Evolutionary conservation across 64 coral and sea anemone species (phyloP).

Genomic region (Porites australiensis): DNA sequence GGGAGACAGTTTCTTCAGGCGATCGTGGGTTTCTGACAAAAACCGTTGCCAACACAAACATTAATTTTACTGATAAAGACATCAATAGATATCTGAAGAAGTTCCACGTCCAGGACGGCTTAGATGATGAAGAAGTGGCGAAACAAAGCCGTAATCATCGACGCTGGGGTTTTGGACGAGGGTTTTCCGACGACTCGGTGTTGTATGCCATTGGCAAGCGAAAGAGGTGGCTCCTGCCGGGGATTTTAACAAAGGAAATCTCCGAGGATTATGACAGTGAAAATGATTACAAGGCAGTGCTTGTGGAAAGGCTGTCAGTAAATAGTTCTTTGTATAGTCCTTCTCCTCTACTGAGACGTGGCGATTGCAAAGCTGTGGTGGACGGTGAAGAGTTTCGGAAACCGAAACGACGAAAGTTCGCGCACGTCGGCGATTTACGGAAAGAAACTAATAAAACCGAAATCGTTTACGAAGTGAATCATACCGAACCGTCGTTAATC

Average conservation of each 20-base stretch:
- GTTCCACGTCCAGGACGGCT: constrained; percentile 38
- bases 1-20: background rate
- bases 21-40: constrained; percentile 45
- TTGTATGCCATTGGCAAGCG: constrained; percentile 65
- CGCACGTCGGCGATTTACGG: constrained; percentile 61
- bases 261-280: background rate
- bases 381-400: constrained; percentile 31
- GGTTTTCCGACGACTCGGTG: background rate
- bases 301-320: constrained; percentile 55
- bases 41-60: constrained; percentile 26
- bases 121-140: constrained; percentile 20
- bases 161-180: background rate
- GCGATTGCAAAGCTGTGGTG: constrained; percentile 46
- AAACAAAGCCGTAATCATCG: constrained; percentile 30
- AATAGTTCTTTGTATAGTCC: background rate
- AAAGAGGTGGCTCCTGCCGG: constrained; percentile 69
- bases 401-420: constrained; percentile 55
- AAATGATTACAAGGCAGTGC: constrained; percentile 35
- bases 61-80: constrained; percentile 6
- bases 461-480: constrained; percentile 62
- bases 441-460: constrained; percentile 10
- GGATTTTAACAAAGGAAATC: constrained; percentile 42
- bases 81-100: constrained; percentile 3
- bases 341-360: constrained; percentile 21
- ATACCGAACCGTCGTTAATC: background rate